phyloP scores from a whole-genome alignment of 1,140 invertebrate genomes.

The Heterodera carotae region DNA sequence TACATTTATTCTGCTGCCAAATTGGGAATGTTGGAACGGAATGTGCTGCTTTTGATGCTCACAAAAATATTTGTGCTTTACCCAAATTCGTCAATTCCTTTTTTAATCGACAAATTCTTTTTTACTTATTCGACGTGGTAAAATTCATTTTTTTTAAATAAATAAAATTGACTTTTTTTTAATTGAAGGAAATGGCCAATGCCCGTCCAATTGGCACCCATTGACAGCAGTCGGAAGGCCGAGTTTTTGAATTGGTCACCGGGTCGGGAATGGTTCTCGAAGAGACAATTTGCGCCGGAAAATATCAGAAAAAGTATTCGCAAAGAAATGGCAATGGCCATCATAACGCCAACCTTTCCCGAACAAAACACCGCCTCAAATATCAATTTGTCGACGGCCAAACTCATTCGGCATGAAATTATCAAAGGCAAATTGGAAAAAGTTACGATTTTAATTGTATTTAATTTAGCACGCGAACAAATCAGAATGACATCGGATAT shows the following conservation, averaged over 20 bases:
- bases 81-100: not conserved
- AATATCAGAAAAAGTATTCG: not conserved
- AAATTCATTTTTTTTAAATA: not conserved
- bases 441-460: too few relatives aligned
- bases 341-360: conserved; percentile 19
- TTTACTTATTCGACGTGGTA: not conserved
- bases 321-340: not conserved
- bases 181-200: not conserved
- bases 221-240: not conserved
- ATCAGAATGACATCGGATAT: too few relatives aligned
- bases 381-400: conserved; percentile 10
- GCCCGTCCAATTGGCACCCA: not conserved
- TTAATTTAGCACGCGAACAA: too few relatives aligned
- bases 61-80: not conserved
- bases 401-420: conserved; percentile 6
- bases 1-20: not conserved
- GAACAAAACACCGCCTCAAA: conserved; percentile 21
- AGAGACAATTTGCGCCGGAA: not conserved
- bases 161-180: not conserved
- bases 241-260: not conserved
- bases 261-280: not conserved
- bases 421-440: not conserved
- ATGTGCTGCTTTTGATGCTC: not conserved
- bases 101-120: not conserved
- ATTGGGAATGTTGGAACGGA: not conserved